phyloP scores from a whole-genome alignment of 2,888 invertebrate species.

The Cheiracanthium punctorium region DNA sequence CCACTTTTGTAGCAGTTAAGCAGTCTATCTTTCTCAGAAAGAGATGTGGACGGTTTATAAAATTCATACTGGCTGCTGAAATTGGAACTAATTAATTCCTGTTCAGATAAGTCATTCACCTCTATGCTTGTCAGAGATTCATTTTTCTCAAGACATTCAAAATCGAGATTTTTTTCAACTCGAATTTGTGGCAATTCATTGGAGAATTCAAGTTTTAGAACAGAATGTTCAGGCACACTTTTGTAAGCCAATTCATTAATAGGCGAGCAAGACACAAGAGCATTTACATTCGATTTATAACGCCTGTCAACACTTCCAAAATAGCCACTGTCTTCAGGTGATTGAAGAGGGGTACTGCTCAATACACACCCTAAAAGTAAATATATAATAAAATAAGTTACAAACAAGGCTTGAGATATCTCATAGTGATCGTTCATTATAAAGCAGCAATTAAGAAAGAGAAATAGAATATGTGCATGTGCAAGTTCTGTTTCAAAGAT shows the following conservation, averaged over 20 bases:
- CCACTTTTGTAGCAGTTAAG: too few species aligned
- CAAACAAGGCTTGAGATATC: too few species aligned
- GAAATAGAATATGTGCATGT: too few species aligned
- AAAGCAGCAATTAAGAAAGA: too few species aligned
- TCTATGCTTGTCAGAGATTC: not conserved
- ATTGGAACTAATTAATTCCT: too few species aligned
- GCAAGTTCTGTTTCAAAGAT: too few species aligned
- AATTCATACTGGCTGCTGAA: too few species aligned
- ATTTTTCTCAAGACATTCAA: not conserved
- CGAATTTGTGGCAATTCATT: too few species aligned
- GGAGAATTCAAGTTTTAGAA: not conserved
- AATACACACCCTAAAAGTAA: not conserved
- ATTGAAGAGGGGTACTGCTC: not conserved
- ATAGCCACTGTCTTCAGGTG: not conserved
- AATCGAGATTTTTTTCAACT: not conserved
- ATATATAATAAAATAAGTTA: not conserved
- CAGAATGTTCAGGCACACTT: not conserved
- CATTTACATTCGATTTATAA: not conserved
- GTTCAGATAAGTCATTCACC: not conserved
- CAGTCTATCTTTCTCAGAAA: too few species aligned
- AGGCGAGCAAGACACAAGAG: not conserved
- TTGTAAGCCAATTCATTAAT: not conserved
- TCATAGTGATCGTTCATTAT: too few species aligned
- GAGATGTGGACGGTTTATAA: too few species aligned
- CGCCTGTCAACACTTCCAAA: not conserved